phyloP scores from a whole-genome alignment of 2,888 invertebrate genomes.

The Halictus quadricinctus region DNA sequence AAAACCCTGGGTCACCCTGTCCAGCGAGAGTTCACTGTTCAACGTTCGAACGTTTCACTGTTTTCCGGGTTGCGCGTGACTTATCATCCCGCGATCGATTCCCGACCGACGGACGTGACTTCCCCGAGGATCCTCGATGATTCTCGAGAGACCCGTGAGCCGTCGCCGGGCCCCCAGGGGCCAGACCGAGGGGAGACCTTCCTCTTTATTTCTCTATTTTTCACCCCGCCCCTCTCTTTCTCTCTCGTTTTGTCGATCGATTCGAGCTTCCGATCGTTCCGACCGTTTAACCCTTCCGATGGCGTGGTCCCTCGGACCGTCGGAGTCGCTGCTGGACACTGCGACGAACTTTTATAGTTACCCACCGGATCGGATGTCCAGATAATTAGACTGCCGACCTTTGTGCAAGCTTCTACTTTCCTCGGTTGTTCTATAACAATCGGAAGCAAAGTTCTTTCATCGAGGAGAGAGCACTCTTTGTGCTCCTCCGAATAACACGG shows the following conservation, averaged over 20 bases:
- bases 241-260: not conserved
- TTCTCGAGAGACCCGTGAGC: slow-evolving; percentile 19
- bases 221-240: not conserved
- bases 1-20: slow-evolving; percentile 4
- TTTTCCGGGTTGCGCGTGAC: slow-evolving; percentile 37
- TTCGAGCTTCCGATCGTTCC: slow-evolving; percentile 11
- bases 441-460: too few relatives aligned
- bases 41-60: not conserved
- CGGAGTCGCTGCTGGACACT: not conserved
- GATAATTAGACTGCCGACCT: too few relatives aligned
- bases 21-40: not conserved
- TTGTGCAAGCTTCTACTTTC: too few relatives aligned
- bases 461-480: too few relatives aligned
- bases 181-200: not conserved
- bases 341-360: not conserved
- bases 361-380: too few relatives aligned
- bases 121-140: not conserved
- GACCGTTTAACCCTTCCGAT: not conserved
- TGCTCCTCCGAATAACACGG: too few relatives aligned
- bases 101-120: slow-evolving; percentile 21
- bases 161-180: not conserved
- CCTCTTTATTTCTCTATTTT: not conserved
- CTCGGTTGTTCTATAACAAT: too few relatives aligned
- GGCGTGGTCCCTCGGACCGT: not conserved
- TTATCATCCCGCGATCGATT: slow-evolving; percentile 40